Evolutionary conservation across 2,888 invertebrate genomes (phyloP), one percentile per base, ranked within the genome.

Genomic region (Nephrocerus scutellatus): DNA sequence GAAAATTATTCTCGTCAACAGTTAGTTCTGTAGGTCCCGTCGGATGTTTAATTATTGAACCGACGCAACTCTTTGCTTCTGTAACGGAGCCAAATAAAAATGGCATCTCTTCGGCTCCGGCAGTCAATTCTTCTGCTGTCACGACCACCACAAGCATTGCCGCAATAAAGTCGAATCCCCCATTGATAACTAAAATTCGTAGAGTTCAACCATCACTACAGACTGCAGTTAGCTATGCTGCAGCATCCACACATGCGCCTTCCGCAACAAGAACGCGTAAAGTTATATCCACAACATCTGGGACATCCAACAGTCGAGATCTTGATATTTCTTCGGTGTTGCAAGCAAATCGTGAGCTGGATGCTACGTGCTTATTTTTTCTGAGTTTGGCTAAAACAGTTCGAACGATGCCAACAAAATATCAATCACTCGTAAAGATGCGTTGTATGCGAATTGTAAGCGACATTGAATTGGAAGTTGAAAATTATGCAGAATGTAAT

Each of bases 361-460:
- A 67, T 37, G 60, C 66, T 9, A 67, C 63, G 19, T 65, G 64
- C 3, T 47, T 67, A 14, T 67, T 67, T 46, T 67, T 67, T 21
- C 39, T 67, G 9, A 67, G 66, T 39, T 34, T 67, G 35, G 63
- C 66, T 1, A 62, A 64, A 1, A 59, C 66, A 19, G 66, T 67
- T 35, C 56, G 62, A 12, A 53, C 59, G 14, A 65, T 67, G 66
- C 66, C 66, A 16, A 63, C 59, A 41, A 65, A 66, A 45, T 63
- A 64, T 18, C 66, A 67, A 37, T 60, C 63, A 3, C 44, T 63
- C 39, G 62, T 67, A 8, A 67, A 67, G 50, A 66, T 67, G 65
- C 62, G 64, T 8, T 67, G 66, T 43, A 66, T 67, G 66, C 62
- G 64, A 30, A 64, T 67, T 6, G 62, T 67, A 2, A 66, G 63